A percentile compares a stretch with the other conserved stretches of the same genome.
These are phyloP conservation scores for Pseudocheirus occidentalis DNA, from an alignment of 2,797 vertebrate genomes.

Conservation along the genomic window DNA sequence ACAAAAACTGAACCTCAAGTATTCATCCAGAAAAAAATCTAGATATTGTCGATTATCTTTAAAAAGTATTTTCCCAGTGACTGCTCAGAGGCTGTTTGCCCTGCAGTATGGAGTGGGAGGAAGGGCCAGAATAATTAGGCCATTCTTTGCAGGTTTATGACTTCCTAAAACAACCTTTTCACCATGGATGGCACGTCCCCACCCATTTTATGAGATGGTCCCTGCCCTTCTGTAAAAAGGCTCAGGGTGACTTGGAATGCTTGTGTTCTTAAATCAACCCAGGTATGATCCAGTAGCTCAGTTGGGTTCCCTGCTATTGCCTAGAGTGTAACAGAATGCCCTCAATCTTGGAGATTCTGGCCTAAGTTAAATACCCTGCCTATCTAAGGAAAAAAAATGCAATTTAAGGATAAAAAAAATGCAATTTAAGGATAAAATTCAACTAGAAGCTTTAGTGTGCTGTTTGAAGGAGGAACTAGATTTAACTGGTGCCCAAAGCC, in stretches of 20 bases:
- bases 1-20: neutral
- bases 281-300: too few species aligned
- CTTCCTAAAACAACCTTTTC: constrained; percentile 10
- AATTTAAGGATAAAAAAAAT: constrained; percentile 61
- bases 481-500: constrained; percentile 75
- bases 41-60: constrained; percentile 10
- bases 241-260: neutral
- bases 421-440: constrained; percentile 54
- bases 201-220: constrained; percentile 34
- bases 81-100: constrained; percentile 21
- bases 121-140: constrained; percentile 3
- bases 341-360: too few species aligned
- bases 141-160: constrained; percentile 36
- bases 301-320: too few species aligned
- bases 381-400: too few species aligned
- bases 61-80: constrained; percentile 3
- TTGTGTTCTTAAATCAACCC: too few species aligned
- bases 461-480: constrained; percentile 29
- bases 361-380: too few species aligned
- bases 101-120: constrained; percentile 1
- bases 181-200: constrained; percentile 58
- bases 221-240: constrained; percentile 6
- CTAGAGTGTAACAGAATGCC: too few species aligned
- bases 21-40: neutral
- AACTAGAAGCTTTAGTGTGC: constrained; percentile 43